Base-by-base conservation (phyloP, 2,797 vertebrate species). In the Stomatorhinus walkeri region DNA sequence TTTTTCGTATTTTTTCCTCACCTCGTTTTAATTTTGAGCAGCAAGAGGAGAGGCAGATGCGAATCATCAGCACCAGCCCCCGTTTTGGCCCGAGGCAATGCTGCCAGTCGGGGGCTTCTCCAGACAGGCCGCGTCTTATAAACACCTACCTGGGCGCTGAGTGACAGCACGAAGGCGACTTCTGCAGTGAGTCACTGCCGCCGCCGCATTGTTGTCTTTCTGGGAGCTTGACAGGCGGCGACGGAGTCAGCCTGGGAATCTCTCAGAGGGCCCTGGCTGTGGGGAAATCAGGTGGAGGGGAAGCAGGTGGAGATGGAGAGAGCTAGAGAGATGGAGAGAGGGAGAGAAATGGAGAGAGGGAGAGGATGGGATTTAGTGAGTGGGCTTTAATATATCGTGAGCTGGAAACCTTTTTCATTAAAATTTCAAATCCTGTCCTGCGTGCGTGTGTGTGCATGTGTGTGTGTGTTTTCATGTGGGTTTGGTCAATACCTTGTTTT, bases 61-160 rank as follows among this genome's bases (percentile, higher is more conserved):
- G 91, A 91, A 92, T 90, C 88, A 90, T 85, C 90, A 90, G 90
- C 90, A 90, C 92, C 92, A 36, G 90, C 93, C 88, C 93, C 92
- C 94, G 92, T 94, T 95, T 94, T 95, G 94, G 94, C 95, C 94
- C 19, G 85, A 90, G 94, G 93, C 93, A 79, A 93, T 43, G 90
- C 92, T 94, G 94, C 92, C 92, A 92, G 91, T 91, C 92, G 91
- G 92, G 92, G 92, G 94, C 93, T 92, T 91, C 83, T 93, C 88
- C 88, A 91, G 91, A 91, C 90, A 92, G 92, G 91, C 89, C 91
- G 91, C 89, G 87, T 90, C 91, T 92, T 91, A 89, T 91, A 90
- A 89, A 89, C 91, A 90, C 91, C 49, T 61, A 76, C 46, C 79
- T 43, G 28, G 87, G n/a, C 85, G 88, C 79, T 89, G 85, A 92